Conservation (phyloP, 2,113 vertebrate species). For the Tenebrosternarchus preto region DNA sequence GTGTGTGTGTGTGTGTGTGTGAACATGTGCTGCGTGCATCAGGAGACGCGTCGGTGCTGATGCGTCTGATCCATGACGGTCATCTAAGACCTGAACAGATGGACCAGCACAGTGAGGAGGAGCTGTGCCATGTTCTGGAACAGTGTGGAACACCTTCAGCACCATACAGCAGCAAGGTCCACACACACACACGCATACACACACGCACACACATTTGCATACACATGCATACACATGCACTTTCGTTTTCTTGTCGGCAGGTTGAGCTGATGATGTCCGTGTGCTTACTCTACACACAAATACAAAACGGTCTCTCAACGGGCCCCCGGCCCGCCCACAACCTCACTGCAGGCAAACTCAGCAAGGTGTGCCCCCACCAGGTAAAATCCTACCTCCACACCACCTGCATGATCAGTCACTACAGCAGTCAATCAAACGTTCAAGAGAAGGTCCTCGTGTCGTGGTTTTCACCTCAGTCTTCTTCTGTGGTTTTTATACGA, state of each 20-base stretch:
- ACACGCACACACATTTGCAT: constrained; percentile 43
- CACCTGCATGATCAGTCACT: too few relatives aligned
- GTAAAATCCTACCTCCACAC: constrained; percentile 69
- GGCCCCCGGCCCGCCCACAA: constrained; percentile 74
- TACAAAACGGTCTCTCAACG: constrained; percentile 82
- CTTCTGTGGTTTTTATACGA: too few relatives aligned
- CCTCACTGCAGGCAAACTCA: constrained; percentile 90
- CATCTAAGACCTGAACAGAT: constrained; percentile 81
- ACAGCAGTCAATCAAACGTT: too few relatives aligned
- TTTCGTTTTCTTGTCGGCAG: constrained; percentile 64
- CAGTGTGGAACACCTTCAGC: constrained; percentile 75
- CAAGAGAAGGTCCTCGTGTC: too few relatives aligned
- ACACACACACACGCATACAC: neutral
- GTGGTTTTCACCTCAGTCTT: too few relatives aligned
- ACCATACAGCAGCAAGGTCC: constrained; percentile 78
- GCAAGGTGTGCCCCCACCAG: constrained; percentile 95
- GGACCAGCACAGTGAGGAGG: constrained; percentile 77
- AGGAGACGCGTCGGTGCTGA: constrained; percentile 85
- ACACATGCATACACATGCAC: neutral
- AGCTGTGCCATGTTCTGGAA: constrained; percentile 79
- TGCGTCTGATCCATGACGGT: constrained; percentile 88
- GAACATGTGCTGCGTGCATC: constrained; percentile 19
- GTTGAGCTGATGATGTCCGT: constrained; percentile 84
- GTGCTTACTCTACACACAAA: constrained; percentile 81
- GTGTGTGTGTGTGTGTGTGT: constrained; percentile 20